Conservation (phyloP, 2,797 vertebrate species). For the Spinibarbus caldwelli region DNA sequence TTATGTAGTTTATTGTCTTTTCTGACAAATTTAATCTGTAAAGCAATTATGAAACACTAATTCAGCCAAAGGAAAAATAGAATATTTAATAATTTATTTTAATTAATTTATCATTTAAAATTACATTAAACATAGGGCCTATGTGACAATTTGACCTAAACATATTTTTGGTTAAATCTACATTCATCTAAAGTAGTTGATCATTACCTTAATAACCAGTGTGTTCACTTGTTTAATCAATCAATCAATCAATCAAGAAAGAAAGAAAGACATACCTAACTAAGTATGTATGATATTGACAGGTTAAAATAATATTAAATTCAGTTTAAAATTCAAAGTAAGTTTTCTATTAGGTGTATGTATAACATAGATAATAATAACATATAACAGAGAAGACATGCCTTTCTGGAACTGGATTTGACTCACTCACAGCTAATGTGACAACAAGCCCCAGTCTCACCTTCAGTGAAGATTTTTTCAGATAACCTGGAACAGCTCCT, state of each 20-base stretch:
- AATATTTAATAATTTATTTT: background rate
- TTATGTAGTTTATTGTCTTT: background rate
- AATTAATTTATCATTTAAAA: background rate
- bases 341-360: background rate
- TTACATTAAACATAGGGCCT: background rate
- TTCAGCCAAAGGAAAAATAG: background rate
- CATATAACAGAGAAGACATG: background rate
- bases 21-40: background rate
- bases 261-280: too few relatives aligned
- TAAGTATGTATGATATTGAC: too few relatives aligned
- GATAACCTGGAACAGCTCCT: background rate
- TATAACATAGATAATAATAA: background rate
- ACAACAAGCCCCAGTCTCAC: background rate
- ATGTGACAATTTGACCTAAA: too few relatives aligned
- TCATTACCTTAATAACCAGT: too few relatives aligned
- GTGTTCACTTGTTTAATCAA: too few relatives aligned
- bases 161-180: too few relatives aligned
- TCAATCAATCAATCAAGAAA: too few relatives aligned
- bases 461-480: background rate
- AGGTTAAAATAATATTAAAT: too few relatives aligned
- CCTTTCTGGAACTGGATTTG: background rate
- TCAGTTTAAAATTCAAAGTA: too few relatives aligned
- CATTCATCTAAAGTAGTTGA: too few relatives aligned
- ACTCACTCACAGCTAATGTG: background rate
- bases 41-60: background rate